Base-by-base conservation (phyloP, 2,888 invertebrate genomes). In the Drosophila bunnanda region DNA sequence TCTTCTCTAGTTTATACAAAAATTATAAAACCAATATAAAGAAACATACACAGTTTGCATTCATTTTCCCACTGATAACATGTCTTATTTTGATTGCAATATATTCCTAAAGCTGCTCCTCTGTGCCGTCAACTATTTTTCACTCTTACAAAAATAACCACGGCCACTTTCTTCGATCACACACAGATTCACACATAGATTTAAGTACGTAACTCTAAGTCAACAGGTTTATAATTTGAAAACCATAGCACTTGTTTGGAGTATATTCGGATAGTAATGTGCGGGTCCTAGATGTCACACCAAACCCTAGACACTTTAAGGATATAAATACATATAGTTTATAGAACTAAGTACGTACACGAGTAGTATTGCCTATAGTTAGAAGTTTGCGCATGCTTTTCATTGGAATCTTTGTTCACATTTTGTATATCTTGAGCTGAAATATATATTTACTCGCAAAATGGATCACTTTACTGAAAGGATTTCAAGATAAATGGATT, bases 231-330 rank as follows among this genome's bases (percentile, higher is more conserved):
- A 30, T 50, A 71, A 66, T 39, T 82, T 66, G 72, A 65, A 59
- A 72, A 78, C 70, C 70, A 62, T 75, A 71, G 88, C 77, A 84
- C 85, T 77, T 74, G 46, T n/a, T 65, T 79, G 64, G 67, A 82
- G 65, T 82, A 79, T 60, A 77, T 71, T 57, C 28, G 13, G 48
- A 34, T 50, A 59, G 38, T 41, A 25, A 34, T 69, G 50, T 59
- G 25, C 50, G 39, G 34, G 34, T 53, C 15, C 41, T 36, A 25
- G 34, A 55, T 46, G 28, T 25, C 34, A 48, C 39, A 13, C 38
- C 54, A 67, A 67, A 41, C 34, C 28, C 71, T 70, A 68, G 48
- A 68, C 48, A 52, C 36, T 25, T 52, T 52, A 43, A 38, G 30
- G 32, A 34, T 59, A 39, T 38, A 59, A 60, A 72, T 59, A 32